These are phyloP conservation scores for Drosophila niveifrons DNA, from an alignment of 2,888 invertebrate species.

Conservation along the genomic window DNA sequence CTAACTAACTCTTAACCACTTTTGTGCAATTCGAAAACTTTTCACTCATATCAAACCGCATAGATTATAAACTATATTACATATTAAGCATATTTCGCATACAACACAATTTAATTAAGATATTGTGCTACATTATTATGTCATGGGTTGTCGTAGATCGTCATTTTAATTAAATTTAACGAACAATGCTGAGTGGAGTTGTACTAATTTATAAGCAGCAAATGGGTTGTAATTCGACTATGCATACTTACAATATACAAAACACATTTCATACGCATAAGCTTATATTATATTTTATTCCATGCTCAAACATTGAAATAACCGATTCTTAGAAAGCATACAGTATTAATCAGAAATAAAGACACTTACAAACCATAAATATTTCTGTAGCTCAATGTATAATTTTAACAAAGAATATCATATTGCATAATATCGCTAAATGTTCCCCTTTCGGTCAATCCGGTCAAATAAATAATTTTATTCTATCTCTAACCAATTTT, in stretches of 20 bases:
- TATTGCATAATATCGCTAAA: slow-evolving; percentile 59
- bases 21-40: slow-evolving; percentile 74
- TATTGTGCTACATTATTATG: slow-evolving; percentile 45
- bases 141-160: slow-evolving; percentile 33
- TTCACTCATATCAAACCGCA: slow-evolving; percentile 75
- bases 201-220: slow-evolving; percentile 72
- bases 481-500: slow-evolving; percentile 9
- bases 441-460: slow-evolving; percentile 44
- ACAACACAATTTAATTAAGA: slow-evolving; percentile 40
- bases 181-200: slow-evolving; percentile 41
- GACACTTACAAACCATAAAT: slow-evolving; percentile 59
- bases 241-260: slow-evolving; percentile 27
- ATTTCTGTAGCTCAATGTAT: slow-evolving; percentile 63
- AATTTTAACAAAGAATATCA: slow-evolving; percentile 49
- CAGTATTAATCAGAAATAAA: slow-evolving; percentile 72
- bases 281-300: slow-evolving; percentile 60
- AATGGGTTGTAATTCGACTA: slow-evolving; percentile 73
- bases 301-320: slow-evolving; percentile 60
- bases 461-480: slow-evolving; percentile 53
- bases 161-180: slow-evolving; percentile 10
- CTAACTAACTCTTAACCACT: slow-evolving; percentile 56
- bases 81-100: slow-evolving; percentile 35
- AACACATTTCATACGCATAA: slow-evolving; percentile 54
- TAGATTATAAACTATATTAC: slow-evolving; percentile 44
- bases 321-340: slow-evolving; percentile 61